Evolutionary conservation across 1,140 invertebrate species (phyloP), one percentile per base, ranked within the genome.

Genomic region (Nebria ingens): DNA sequence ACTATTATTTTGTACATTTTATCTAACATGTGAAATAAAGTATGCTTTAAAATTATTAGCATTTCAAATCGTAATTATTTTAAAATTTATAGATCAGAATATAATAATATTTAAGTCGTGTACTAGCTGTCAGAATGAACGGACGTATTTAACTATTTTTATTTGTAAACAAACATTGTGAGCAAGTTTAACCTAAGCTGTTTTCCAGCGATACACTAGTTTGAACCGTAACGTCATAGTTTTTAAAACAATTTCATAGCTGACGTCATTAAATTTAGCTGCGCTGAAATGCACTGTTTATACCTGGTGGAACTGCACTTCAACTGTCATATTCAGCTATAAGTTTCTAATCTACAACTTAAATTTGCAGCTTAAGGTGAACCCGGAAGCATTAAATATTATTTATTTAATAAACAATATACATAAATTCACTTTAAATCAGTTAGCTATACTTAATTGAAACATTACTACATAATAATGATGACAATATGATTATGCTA

Each of bases 361-460:
- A 34, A 34, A 34, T 34, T 34, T 34, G 25, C 25, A 34, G n/a
- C 25, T 34, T 34, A 34, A 34, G 25, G n/a, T 34, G 25, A 34
- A 34, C n/a, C 25, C 25, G 25, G 25, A 34, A 9, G 25, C 25
- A 34, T 34, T 34, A 34, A 34, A 34, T 34, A 9, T 34, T 34
- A 34, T 34, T 34, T n/a, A 34, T 34, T 34, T 34, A 34, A 34
- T 34, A 34, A 34, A 34, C 25, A n/a, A 34, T 34, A 34, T 34
- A 6, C 25, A 34, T n/a, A n/a, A 34, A 34, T 6, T 9, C 25
- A 9, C 6, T 34, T 34, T 34, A 34, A 34, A 34, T 34, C 25
- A 34, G 25, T 34, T n/a, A 34, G n/a, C n/a, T 34, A 34, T 34
- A 34, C 25, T 34, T n/a, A n/a, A n/a, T n/a, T 34, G 25, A 6